Conservation (phyloP, 2,113 vertebrate species). For the Cephalophus harveyi region DNA sequence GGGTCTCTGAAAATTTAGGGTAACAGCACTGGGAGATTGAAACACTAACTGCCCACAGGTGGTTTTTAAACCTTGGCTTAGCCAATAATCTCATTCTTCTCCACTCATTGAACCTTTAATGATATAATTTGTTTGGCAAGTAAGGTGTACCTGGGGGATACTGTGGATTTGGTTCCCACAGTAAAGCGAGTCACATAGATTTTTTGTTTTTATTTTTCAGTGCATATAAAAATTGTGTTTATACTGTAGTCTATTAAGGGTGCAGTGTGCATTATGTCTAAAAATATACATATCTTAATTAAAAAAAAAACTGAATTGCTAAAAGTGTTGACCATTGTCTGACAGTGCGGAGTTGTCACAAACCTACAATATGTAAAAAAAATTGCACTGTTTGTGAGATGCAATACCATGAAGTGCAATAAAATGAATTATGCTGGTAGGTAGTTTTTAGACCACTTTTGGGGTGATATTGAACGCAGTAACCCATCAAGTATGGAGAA, state of each 20-base stretch:
- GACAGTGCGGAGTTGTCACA: too few relatives aligned
- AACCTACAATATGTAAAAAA: not conserved
- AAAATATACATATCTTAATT: not conserved
- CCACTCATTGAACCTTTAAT: not conserved
- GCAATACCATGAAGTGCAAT: not conserved
- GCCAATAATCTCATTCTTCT: not conserved
- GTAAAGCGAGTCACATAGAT: not conserved
- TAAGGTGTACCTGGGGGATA: not conserved
- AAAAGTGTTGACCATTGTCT: too few relatives aligned
- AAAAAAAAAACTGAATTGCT: not conserved
- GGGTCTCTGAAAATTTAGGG: not conserved
- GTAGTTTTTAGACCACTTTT: slow-evolving; percentile 10
- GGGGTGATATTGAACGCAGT: not conserved
- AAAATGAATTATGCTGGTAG: not conserved
- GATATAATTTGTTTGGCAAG: not conserved
- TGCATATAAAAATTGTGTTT: not conserved
- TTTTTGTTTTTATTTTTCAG: not conserved
- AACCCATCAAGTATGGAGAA: not conserved
- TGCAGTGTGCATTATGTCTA: not conserved
- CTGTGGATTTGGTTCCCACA: not conserved
- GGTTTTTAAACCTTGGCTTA: slow-evolving; percentile 6
- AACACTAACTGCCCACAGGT: not conserved
- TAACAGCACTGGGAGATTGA: not conserved
- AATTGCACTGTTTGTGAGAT: not conserved
- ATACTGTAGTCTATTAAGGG: not conserved